These are phyloP conservation scores for Silurus aristotelis DNA, from an alignment of 2,797 vertebrate species.

Conservation along the genomic window DNA sequence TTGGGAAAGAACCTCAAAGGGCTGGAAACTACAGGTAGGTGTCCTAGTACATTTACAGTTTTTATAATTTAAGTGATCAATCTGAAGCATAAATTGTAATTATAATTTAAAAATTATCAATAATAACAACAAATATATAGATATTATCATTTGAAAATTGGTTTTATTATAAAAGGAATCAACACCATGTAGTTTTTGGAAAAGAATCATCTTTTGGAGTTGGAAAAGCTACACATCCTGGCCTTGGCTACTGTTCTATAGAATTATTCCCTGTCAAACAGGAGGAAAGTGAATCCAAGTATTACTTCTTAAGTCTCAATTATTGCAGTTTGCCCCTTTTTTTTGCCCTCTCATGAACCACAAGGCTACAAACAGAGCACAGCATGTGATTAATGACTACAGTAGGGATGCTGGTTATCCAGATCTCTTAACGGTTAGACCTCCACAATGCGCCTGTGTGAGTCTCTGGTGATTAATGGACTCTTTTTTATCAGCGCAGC, in stretches of 20 bases:
- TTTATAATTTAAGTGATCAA: not conserved
- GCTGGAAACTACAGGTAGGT: no score
- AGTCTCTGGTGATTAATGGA: conserved; percentile 35
- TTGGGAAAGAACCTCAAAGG: no score
- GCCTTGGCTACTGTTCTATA: not conserved
- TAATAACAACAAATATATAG: not conserved
- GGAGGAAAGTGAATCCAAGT: not conserved
- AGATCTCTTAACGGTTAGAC: conserved; percentile 6
- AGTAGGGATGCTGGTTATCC: conserved; percentile 6
- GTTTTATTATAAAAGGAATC: not conserved
- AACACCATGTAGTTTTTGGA: not conserved
- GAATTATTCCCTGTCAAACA: not conserved
- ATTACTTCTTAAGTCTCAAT: not conserved
- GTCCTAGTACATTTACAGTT: not conserved
- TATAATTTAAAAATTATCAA: not conserved
- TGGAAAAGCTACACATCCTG: not conserved
- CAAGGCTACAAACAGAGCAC: not conserved
- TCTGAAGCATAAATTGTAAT: not conserved
- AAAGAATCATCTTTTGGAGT: not conserved
- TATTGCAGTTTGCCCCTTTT: not conserved
- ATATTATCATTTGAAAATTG: not conserved
- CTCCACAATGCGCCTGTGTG: conserved; percentile 31
- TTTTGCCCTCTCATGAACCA: not conserved
- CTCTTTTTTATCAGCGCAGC: conserved; percentile 31
- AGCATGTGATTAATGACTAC: conserved; percentile 22